phyloP scores from a whole-genome alignment of 2,888 invertebrate genomes.

The Bedellia somnulentella region DNA sequence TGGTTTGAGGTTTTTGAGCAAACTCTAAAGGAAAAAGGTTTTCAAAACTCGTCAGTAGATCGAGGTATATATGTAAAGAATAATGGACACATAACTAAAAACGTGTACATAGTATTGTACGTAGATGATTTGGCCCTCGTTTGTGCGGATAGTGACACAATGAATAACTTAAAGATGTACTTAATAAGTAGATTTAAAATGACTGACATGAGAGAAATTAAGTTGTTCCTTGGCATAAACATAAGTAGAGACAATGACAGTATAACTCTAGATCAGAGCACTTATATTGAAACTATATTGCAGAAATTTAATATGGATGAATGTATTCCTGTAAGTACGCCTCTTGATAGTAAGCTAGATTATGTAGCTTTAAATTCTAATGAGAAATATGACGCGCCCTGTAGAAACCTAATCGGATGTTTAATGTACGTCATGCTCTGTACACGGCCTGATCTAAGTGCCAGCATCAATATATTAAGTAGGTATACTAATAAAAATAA shows the following conservation, averaged over 20 bases:
- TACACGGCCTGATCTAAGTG: slow-evolving; percentile 13
- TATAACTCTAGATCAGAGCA: slow-evolving; percentile 11
- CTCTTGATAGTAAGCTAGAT: slow-evolving; percentile 9
- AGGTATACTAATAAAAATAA: slow-evolving; percentile 11
- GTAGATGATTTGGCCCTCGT: slow-evolving; percentile 9
- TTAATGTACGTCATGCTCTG: slow-evolving; percentile 6
- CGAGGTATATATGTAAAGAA: slow-evolving; percentile 11
- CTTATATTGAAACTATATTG: slow-evolving; percentile 11
- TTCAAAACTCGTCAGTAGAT: slow-evolving; percentile 11
- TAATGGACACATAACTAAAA: slow-evolving; percentile 9
- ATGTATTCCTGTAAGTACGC: slow-evolving; percentile 10
- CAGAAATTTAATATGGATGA: slow-evolving; percentile 12
- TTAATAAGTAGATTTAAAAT: slow-evolving; percentile 11
- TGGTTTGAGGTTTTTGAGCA: slow-evolving; percentile 11
- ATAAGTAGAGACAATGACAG: slow-evolving; percentile 8
- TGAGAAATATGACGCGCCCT: background rate
- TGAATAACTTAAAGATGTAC: slow-evolving; percentile 9
- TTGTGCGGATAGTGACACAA: slow-evolving; percentile 6
- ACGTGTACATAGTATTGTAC: slow-evolving; percentile 11
- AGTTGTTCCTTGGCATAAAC: slow-evolving; percentile 13
- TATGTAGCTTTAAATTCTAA: slow-evolving; percentile 5
- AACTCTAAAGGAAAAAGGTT: slow-evolving; percentile 10
- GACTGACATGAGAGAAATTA: slow-evolving; percentile 9
- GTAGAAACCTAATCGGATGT: slow-evolving; percentile 7
- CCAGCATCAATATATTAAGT: slow-evolving; percentile 14